Percentiles rank a stretch among this genome's conserved stretches.
Conservation (phyloP, 2,888 invertebrate species). For the Thelaira solivaga region DNA sequence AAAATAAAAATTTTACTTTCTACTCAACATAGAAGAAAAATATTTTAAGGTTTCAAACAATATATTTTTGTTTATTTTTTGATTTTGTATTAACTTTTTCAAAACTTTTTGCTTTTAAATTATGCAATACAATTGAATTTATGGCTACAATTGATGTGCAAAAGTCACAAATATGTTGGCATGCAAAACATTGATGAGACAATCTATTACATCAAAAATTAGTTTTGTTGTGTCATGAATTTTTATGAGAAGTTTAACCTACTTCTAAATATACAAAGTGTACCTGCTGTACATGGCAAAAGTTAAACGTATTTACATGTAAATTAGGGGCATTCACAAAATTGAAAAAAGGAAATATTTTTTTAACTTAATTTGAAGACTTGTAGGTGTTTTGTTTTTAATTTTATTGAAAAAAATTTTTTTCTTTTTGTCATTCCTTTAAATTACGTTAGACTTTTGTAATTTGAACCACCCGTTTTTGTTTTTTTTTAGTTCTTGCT, state of each 20-base stretch:
- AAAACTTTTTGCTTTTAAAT: background rate
- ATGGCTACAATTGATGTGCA: background rate
- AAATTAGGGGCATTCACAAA: background rate
- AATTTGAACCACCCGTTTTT: too few species aligned
- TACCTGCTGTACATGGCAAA: background rate
- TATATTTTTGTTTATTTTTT: too few species aligned
- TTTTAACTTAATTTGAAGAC: background rate
- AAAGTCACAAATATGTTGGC: background rate
- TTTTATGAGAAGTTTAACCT: slow-evolving; percentile 30
- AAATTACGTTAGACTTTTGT: too few species aligned
- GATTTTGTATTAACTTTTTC: too few species aligned
- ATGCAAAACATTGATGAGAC: background rate
- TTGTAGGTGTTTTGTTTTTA: background rate
- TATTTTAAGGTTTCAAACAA: too few species aligned
- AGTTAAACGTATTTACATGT: background rate
- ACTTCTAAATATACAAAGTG: background rate
- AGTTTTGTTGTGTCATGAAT: slow-evolving; percentile 14
- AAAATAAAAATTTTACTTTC: too few species aligned
- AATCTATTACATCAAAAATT: slow-evolving; percentile 2
- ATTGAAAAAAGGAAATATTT: too few species aligned
- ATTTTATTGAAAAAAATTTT: too few species aligned
- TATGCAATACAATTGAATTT: background rate
- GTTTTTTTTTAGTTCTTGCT: too few species aligned
- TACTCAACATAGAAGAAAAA: too few species aligned
- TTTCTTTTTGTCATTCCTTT: too few species aligned